Evolutionary conservation across 2,113 vertebrate genomes (phyloP), one percentile per base, ranked within the genome.

Genomic region (Cinclus cinclus): DNA sequence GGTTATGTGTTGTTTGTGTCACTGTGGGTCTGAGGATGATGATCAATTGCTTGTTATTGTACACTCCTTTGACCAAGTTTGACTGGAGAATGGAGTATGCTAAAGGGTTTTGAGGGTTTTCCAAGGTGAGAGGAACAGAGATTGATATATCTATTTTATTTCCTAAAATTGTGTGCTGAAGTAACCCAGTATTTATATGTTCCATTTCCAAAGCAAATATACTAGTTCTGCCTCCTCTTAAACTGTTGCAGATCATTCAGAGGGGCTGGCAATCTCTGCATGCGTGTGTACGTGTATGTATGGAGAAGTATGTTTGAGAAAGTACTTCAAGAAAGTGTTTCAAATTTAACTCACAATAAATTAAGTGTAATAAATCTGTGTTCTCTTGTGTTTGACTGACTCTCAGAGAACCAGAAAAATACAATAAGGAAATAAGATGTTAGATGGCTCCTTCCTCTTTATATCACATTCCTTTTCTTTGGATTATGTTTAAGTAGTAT

Each of bases 1-100:
- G 50, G 35, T 24, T 81, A 0, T 53, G 6, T 16, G 25, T 53
- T 70, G n/a, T 84, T 94, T 0, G 0, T 58, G 22, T 83, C 27
- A 41, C 46, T 0, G 0, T 41, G 25, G 28, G 17, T 59, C 19
- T 62, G 33, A 52, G 63, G 6, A 28, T 56, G 22, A 37, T 49
- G 20, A 33, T 81, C 55, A 35, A 4, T 58, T 81, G 9, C 28
- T 74, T 63, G 4, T 44, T 58, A 21, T 5, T 53, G 19, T 58
- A 9, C 15, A 1, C 28, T 86, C 24, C 21, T 59, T 92, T 47
- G 21, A 16, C 50, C 31, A 58, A 6, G 35, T 74, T 63, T 65
- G 31, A 24, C 46, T 62, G 58, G 35, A 55, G 7, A 55, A 41
- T 27, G 6, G 21, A 74, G 2, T 49, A 7, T 14, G 23, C 16